phyloP scores from a whole-genome alignment of 2,888 invertebrate species.

The Tuta absoluta region DNA sequence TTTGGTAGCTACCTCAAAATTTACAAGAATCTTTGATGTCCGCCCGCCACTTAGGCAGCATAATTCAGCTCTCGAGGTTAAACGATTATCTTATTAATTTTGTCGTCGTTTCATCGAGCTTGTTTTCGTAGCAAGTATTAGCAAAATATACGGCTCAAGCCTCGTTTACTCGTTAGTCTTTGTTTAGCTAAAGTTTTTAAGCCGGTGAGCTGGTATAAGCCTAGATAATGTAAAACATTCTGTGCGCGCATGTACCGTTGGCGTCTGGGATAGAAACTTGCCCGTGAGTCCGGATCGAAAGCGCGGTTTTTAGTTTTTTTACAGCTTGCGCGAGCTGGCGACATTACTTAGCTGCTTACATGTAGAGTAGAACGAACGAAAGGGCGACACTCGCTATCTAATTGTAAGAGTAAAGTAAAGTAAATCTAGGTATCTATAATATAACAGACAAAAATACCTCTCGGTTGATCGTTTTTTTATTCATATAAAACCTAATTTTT shows the following conservation, averaged over 20 bases:
- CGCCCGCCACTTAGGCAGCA: conserved; percentile 28
- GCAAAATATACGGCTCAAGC: not conserved
- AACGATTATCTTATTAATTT: conserved; percentile 29
- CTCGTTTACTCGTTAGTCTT: conserved; percentile 1
- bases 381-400: conserved; percentile 15
- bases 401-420: not conserved
- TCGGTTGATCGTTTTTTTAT: too few species aligned
- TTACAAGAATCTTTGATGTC: conserved; percentile 38
- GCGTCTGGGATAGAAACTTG: conserved; percentile 70
- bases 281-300: conserved; percentile 70
- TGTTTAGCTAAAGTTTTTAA: conserved; percentile 17
- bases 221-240: conserved; percentile 32
- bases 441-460: not conserved
- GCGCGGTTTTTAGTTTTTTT: conserved; percentile 68
- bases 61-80: conserved; percentile 20
- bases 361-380: conserved; percentile 20
- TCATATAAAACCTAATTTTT: too few species aligned
- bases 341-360: conserved; percentile 49
- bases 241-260: conserved; percentile 52
- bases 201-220: not conserved
- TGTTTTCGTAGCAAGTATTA: not conserved
- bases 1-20: conserved; percentile 37
- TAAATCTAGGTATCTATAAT: not conserved
- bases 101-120: conserved; percentile 12
- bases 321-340: conserved; percentile 46